Evolutionary conservation across 1,140 invertebrate species (phyloP), one percentile per base, ranked within the genome.

Genomic region (Cotesia glomerata): DNA sequence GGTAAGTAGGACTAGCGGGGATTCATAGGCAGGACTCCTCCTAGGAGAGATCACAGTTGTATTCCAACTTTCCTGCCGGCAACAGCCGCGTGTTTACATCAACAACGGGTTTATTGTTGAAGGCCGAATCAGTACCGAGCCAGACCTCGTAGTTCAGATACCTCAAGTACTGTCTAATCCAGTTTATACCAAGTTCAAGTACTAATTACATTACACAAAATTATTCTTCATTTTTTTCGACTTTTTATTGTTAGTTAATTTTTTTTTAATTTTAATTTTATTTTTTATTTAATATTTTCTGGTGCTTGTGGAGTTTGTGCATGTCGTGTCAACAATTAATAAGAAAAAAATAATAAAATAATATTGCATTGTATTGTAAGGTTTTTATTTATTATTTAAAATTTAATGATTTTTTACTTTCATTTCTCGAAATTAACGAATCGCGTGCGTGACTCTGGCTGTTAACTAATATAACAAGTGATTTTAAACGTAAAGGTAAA

Each of bases 1-100:
- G 84, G 85, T 87, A 87, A 87, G 86, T 87, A 85, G 86, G 84
- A 85, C 86, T 86, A 86, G 83, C 84, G 84, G 86, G 85, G 85
- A 86, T 85, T 87, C 86, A 87, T 87, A 87, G 86, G 82, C 83
- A 84, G 84, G 81, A 80, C 79, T 81, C 83, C 82, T 84, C 80
- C 84, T 86, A 85, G 84, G 85, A 81, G 85, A 85, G 78, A 77
- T 81, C 85, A 78, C 86, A 87, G 86, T 87, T 84, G 80, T 80
- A 82, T 82, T 84, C 82, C 81, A 80, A 83, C 81, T 76, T 80
- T 81, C 65, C 54, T 69, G 66, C 52, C 71, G 56, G 59, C 32
- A 75, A 70, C 54, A 49, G 62, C 71, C 39, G 39, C 39, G 39
- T 45, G 74, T 66, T 67, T 14, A 58, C 66, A 9, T 51, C 35